phyloP scores from a whole-genome alignment of 2,888 invertebrate species.

The Rhagonycha lutea region DNA sequence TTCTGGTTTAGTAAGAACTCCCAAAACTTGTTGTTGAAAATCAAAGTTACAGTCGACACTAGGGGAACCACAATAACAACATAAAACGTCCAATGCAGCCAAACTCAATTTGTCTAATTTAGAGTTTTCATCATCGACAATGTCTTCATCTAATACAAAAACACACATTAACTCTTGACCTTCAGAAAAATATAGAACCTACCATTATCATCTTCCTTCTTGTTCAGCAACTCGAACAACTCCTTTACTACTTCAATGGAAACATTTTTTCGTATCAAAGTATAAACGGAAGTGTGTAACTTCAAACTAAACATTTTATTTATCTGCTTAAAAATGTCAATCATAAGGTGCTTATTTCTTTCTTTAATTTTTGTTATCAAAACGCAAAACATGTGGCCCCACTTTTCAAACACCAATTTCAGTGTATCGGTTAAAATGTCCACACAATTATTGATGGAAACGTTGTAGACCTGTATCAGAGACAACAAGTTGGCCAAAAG shows the following conservation, averaged over 20 bases:
- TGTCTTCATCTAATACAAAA: background rate
- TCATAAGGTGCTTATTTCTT: background rate
- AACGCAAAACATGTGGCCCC: constrained; percentile 25
- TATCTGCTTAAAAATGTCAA: constrained; percentile 22
- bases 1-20: constrained; percentile 35
- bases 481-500: constrained; percentile 32
- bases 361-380: background rate
- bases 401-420: constrained; percentile 32
- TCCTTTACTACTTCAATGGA: constrained; percentile 22
- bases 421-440: constrained; percentile 5
- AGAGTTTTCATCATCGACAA: background rate
- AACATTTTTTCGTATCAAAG: constrained; percentile 17
- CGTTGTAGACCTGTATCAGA: constrained; percentile 22
- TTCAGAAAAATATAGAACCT: background rate
- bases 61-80: constrained; percentile 41
- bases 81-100: constrained; percentile 35
- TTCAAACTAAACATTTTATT: constrained; percentile 25
- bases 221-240: constrained; percentile 29
- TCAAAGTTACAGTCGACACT: constrained; percentile 28
- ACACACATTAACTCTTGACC: background rate
- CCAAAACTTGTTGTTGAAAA: constrained; percentile 38
- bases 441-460: constrained; percentile 23
- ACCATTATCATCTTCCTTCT: constrained; percentile 19
- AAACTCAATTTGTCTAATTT: constrained; percentile 31
- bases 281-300: constrained; percentile 13